Evolutionary conservation across 2,888 invertebrate genomes (phyloP).

Genomic region (Sarcophaga caerulescens): DNA sequence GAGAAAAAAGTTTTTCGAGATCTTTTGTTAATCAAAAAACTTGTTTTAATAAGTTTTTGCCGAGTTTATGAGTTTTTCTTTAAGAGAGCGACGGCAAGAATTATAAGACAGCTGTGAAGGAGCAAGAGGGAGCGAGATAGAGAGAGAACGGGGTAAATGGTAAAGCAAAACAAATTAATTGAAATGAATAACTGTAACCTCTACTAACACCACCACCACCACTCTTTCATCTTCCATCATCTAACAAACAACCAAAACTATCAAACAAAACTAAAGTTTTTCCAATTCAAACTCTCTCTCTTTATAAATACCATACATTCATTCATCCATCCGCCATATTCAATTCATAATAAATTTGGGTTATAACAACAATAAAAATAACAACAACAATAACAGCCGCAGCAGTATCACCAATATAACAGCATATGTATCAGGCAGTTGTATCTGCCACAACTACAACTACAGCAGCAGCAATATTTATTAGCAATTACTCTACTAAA

Average conservation of each 20-base stretch:
- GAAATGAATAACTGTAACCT: constrained; percentile 24
- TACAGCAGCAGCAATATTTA: constrained; percentile 28
- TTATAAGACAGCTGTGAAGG: background rate
- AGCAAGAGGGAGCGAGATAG: background rate
- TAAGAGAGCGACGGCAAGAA: background rate
- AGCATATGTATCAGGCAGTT: no score
- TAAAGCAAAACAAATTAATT: constrained; percentile 6
- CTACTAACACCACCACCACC: background rate
- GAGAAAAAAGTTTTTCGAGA: constrained; percentile 14
- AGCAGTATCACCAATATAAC: background rate
- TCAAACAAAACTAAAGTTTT: constrained; percentile 17
- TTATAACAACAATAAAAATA: background rate
- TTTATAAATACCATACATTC: no score
- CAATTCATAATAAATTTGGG: constrained; percentile 29
- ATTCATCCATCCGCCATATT: background rate
- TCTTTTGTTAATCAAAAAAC: constrained; percentile 20
- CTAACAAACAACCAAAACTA: background rate
- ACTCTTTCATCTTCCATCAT: background rate
- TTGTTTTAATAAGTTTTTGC: constrained; percentile 37
- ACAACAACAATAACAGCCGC: constrained; percentile 3
- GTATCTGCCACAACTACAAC: no score
- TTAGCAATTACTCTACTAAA: constrained; percentile 41
- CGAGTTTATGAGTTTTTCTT: background rate
- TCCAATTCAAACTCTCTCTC: background rate
- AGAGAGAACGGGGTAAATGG: background rate